A percentile compares a stretch with the other conserved stretches of the same genome.
Evolutionary conservation across 1,140 invertebrate genomes (phyloP).

Genomic region (Aleiodes sp.): DNA sequence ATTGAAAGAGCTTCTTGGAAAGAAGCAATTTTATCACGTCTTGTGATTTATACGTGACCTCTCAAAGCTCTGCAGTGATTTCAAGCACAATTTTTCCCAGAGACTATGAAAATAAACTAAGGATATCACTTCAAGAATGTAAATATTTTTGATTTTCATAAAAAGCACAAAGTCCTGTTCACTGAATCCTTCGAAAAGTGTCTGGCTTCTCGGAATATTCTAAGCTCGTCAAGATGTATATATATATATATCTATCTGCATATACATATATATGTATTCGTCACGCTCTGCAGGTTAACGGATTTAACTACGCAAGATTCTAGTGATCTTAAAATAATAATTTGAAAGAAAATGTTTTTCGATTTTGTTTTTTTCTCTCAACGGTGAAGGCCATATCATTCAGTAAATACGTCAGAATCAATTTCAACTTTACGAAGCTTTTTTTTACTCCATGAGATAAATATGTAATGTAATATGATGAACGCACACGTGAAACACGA

Average conservation of each 20-base stretch:
- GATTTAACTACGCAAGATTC: neutral
- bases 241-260: neutral
- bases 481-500: neutral
- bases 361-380: too few relatives aligned
- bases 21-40: neutral
- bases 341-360: too few relatives aligned
- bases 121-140: neutral
- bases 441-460: neutral
- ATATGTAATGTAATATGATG: conserved; percentile 7
- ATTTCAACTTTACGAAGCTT: conserved; percentile 1
- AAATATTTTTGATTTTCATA: neutral
- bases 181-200: conserved; percentile 2
- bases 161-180: neutral
- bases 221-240: neutral
- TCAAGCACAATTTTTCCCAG: conserved; percentile 7
- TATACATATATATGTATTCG: neutral
- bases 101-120: neutral
- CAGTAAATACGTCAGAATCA: neutral
- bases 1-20: conserved; percentile 14
- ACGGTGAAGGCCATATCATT: too few relatives aligned
- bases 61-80: neutral
- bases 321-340: too few relatives aligned
- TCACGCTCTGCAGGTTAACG: neutral
- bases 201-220: conserved; percentile 5
- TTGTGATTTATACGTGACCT: neutral